Evolutionary conservation across 35 echinoderm and acorn worm species (phyloP), one percentile per base, ranked within the genome.

Genomic region (Ptychodera flava): DNA sequence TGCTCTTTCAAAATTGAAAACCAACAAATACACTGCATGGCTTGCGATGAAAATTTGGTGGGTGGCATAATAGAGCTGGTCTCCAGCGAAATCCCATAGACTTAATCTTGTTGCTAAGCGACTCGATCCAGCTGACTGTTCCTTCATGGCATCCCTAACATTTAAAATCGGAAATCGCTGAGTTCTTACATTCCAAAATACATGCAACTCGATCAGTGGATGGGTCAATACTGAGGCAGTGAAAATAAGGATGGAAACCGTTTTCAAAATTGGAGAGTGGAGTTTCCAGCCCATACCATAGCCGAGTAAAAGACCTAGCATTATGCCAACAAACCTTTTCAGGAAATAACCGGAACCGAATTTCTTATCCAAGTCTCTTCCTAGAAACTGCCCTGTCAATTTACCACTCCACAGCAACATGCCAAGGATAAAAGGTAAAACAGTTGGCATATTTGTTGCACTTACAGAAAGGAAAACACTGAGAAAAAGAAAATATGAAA

Each of bases 1-100:
- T 15, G 86, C 86, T 77, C 32, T 77, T 22, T 78, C 53, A 31
- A 79, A 32, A 77, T 87, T 87, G 34, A 87, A 87, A 31, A 87
- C 86, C 28, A 87, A 79, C 12, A 83, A 15, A 83, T 35, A 83
- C 28, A 83, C 82, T 15, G 33, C 82, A 10, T 83, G 82, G 10
- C 37, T 83, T 1, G 82, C 15, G n/a, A 83, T 34, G 35, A 83
- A 83, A 0, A 83, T n/a, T 28, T 34, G 82, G 28, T 83, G 82
- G 30, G 35, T 35, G 35, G 30, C 30, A 37, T 83, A 83, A 28
- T 83, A 83, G n/a, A 83, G 30, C 28, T 83, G 33, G 2, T 83
- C 33, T 2, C 82, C 82, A 1, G 33, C 82, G 37, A 83, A 83
- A 30, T 83, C 82, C 82, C 82, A 83, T 36, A 83, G 37, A 36